Base-by-base conservation (phyloP, 64 coral and sea anemone species). In the Trachythela sp. region DNA sequence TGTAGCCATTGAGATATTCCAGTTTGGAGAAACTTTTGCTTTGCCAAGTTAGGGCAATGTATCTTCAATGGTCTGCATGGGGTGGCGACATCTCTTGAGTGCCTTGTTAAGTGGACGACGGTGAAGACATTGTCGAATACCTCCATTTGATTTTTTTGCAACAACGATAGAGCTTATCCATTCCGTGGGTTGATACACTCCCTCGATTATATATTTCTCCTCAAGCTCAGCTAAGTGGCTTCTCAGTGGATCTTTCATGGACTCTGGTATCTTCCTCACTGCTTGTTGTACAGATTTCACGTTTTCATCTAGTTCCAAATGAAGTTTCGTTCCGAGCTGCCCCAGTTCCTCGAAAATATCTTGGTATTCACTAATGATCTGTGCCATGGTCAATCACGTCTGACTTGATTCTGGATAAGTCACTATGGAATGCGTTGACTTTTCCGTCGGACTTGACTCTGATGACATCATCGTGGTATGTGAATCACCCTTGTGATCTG, bases 311-410 rank as follows among this genome's bases (percentile, higher is more conserved):
- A 92, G 37, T 54, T 92, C 87, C 50, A 89, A 41, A n/a, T 89
- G 56, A 14, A 92, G 38, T 22, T 49, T 35, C 59, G 36, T 32
- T 22, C 72, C 86, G 10, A 92, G 48, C 77, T 92, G 85, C 54
- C 85, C 70, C 36, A 91, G 84, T 75, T 84, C 67, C 45, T 91
- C 54, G 39, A 86, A 91, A 1, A 87, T 84, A 18, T 91, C 85
- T 48, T 8, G 56, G 18, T 91, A 91, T 13, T 91, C 48, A 20
- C 18, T 48, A 18, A 50, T 11, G 9, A 91, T 91, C 72, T 91
- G 13, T 32, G 13, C 5, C 6, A 51, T 4, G 26, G 68, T 37
- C 18, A 87, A 33, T 34, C 90, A 39, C n/a, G 60, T 91, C 27
- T 91, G 52, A n/a, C n/a, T n/a, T n/a, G 40, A 0, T 32, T 71